Evolutionary conservation across 2,888 invertebrate species (phyloP).

Genomic region (Proisotoma minuta): DNA sequence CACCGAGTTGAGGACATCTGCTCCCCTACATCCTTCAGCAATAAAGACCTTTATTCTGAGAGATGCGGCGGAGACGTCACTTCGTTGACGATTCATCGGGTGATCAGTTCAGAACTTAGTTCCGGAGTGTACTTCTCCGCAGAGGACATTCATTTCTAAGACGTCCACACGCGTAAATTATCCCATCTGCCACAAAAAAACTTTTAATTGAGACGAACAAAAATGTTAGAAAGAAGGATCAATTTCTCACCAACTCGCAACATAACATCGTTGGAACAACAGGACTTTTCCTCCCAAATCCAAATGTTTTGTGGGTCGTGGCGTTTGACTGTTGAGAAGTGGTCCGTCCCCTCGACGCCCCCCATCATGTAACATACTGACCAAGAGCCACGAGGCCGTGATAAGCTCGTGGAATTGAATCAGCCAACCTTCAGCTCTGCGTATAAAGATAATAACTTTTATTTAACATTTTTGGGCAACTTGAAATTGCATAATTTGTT

Average conservation of each 20-base stretch:
- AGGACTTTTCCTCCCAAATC: conserved; percentile 61
- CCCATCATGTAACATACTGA: conserved; percentile 82
- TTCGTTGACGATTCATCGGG: conserved; percentile 65
- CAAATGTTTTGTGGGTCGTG: conserved; percentile 81
- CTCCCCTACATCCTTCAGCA: conserved; percentile 73
- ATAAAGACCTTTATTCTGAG: conserved; percentile 60
- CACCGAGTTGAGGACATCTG: conserved; percentile 67
- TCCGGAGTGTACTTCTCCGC: conserved; percentile 71
- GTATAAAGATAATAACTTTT: neutral
- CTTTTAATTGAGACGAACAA: neutral
- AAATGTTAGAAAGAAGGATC: conserved; percentile 50
- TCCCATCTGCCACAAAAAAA: neutral
- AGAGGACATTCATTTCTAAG: conserved; percentile 72
- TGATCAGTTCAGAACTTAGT: too few relatives aligned
- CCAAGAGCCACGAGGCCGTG: conserved; percentile 85
- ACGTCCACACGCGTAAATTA: conserved; percentile 10
- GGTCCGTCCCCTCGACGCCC: conserved; percentile 83
- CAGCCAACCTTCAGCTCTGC: conserved; percentile 62
- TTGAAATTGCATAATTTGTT: too few relatives aligned
- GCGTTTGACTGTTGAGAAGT: conserved; percentile 78
- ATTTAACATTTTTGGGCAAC: too few relatives aligned
- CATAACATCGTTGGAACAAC: conserved; percentile 55
- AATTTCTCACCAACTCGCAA: conserved; percentile 68
- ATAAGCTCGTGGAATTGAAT: conserved; percentile 73
- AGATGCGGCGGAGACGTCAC: conserved; percentile 35